phyloP scores from a whole-genome alignment of 2,888 invertebrate genomes.

The Caradrina clavipalpis region DNA sequence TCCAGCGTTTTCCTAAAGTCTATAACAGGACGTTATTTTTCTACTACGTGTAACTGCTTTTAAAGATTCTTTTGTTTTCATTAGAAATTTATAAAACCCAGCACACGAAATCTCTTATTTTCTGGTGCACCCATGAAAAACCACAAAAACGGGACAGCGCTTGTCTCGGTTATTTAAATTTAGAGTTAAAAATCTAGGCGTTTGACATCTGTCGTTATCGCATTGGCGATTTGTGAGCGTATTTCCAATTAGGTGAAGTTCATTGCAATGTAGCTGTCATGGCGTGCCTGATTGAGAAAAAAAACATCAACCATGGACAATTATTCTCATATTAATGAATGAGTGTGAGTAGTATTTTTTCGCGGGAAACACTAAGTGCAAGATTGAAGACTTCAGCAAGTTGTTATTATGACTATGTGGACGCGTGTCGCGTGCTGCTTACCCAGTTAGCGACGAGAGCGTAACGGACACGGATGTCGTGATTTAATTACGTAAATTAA shows the following conservation, averaged over 20 bases:
- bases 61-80: too few relatives aligned
- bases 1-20: too few relatives aligned
- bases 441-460: conserved; percentile 47
- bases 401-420: conserved; percentile 6
- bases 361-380: not conserved
- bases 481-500: conserved; percentile 35
- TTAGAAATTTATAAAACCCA: too few relatives aligned
- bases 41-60: too few relatives aligned
- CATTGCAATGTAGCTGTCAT: conserved; percentile 2
- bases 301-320: not conserved
- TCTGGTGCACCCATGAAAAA: too few relatives aligned
- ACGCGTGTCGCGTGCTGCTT: conserved; percentile 23
- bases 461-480: conserved; percentile 40
- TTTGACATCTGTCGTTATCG: not conserved
- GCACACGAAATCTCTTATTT: too few relatives aligned
- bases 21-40: too few relatives aligned
- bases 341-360: not conserved
- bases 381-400: conserved; percentile 11
- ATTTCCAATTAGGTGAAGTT: not conserved
- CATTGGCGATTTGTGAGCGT: not conserved
- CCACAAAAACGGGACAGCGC: too few relatives aligned
- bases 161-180: too few relatives aligned
- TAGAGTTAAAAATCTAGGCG: too few relatives aligned
- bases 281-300: conserved; percentile 3
- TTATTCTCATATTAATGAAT: not conserved